phyloP scores from a whole-genome alignment of 2,797 vertebrate genomes.

The Phrynocephalus vlangalii region DNA sequence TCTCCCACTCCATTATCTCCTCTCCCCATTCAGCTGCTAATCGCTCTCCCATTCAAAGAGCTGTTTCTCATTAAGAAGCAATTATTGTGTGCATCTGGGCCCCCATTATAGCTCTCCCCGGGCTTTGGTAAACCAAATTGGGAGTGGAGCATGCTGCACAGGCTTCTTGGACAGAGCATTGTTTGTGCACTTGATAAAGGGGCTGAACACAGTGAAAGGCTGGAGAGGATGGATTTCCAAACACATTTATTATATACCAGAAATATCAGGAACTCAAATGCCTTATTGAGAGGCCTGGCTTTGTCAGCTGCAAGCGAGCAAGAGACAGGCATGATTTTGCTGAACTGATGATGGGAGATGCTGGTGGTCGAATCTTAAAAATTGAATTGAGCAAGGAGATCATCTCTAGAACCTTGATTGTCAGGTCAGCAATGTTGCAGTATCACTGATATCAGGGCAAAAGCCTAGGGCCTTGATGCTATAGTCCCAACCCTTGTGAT shows the following conservation, averaged over 20 bases:
- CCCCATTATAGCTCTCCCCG: neutral
- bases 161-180: neutral
- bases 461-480: no score
- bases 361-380: no score
- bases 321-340: no score
- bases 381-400: no score
- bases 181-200: neutral
- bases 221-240: neutral
- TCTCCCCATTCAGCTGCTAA: constrained; percentile 28
- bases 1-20: neutral
- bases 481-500: no score
- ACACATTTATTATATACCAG: neutral
- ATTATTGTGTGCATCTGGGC: constrained; percentile 29
- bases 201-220: neutral
- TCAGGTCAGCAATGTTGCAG: no score
- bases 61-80: constrained; percentile 30
- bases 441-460: no score
- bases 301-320: neutral
- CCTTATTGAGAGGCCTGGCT: neutral
- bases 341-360: no score
- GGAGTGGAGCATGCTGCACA: neutral
- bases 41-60: neutral
- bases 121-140: neutral
- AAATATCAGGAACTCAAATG: neutral
- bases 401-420: no score